Conservation (phyloP, 1,140 invertebrate genomes). For the Plutomurus gul region DNA sequence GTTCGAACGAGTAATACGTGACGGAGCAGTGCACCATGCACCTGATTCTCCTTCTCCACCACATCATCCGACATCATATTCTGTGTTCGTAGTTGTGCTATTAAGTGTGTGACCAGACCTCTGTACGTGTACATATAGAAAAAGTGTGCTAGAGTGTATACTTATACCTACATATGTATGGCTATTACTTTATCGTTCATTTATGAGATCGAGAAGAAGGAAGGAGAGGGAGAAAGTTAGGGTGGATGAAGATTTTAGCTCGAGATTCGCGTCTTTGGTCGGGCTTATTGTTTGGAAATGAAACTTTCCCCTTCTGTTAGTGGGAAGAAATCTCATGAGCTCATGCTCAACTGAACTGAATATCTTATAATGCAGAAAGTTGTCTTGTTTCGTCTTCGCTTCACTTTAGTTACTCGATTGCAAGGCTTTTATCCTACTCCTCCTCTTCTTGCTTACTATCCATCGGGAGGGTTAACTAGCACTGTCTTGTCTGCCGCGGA, state of each 20-base stretch:
- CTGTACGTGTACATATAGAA: no score
- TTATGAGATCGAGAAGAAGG: no score
- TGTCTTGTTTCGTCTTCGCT: not conserved
- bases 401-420: not conserved
- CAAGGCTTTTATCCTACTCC: not conserved
- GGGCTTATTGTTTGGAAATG: slow-evolving; percentile 5
- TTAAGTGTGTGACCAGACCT: no score
- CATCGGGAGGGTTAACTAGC: no score
- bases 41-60: not conserved
- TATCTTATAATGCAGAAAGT: not conserved
- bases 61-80: not conserved
- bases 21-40: not conserved
- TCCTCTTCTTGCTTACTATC: no score
- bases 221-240: not conserved
- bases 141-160: no score
- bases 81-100: no score
- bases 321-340: not conserved
- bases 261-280: not conserved
- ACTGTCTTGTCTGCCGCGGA: no score
- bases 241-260: not conserved
- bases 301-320: slow-evolving; percentile 8
- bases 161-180: no score
- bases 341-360: not conserved
- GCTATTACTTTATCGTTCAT: no score
- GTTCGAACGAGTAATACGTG: no score